These are phyloP conservation scores for Colius striatus DNA, from an alignment of 2,113 vertebrate species.

Conservation along the genomic window DNA sequence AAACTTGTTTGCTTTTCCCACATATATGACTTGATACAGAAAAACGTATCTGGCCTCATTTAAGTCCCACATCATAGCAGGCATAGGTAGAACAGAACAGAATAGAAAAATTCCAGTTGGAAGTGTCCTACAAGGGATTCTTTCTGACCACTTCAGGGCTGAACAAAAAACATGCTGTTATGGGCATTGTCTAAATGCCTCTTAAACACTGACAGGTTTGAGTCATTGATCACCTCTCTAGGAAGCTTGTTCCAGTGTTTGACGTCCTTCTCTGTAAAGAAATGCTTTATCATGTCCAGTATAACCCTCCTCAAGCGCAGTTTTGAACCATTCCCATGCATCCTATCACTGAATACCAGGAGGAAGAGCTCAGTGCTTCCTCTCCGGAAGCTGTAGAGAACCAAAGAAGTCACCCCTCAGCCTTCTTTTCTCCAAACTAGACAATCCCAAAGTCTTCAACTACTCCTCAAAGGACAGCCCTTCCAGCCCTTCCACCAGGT, in stretches of 20 bases:
- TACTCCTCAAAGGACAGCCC: fast-evolving
- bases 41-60: neutral
- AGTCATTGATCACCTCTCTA: neutral
- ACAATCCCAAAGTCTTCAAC: neutral
- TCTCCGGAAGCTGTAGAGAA: too few relatives aligned
- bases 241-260: neutral
- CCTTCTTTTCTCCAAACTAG: neutral
- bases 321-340: too few relatives aligned
- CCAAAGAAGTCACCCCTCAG: too few relatives aligned
- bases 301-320: neutral
- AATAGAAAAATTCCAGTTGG: neutral
- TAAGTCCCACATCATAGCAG: neutral
- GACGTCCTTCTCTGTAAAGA: neutral
- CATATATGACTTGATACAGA: neutral
- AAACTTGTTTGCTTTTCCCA: neutral
- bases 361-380: too few relatives aligned
- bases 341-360: too few relatives aligned
- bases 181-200: neutral
- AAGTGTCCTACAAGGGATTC: neutral
- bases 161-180: neutral
- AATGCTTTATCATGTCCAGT: neutral
- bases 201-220: neutral
- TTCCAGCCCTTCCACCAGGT: neutral
- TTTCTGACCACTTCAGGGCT: neutral
- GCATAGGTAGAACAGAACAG: neutral